Conservation (phyloP, 2,113 vertebrate species). For the Rhodinocichla rosea region DNA sequence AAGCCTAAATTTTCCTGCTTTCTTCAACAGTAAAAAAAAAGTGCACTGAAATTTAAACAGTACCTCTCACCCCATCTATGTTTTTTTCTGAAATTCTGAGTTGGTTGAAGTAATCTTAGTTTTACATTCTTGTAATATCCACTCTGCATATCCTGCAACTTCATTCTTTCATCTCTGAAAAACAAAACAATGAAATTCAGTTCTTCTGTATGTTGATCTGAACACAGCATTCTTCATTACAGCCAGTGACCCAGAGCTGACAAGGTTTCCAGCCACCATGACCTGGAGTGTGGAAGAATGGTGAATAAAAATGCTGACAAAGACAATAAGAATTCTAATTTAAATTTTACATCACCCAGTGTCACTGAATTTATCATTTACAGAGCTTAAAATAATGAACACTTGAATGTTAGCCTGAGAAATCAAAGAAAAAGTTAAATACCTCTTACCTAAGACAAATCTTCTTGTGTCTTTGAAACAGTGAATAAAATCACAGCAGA, state of each 20-base stretch:
- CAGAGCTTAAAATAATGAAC: background rate
- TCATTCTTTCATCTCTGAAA: background rate
- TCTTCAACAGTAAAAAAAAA: background rate
- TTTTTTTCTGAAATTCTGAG: background rate
- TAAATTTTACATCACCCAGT: background rate
- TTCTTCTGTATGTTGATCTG: background rate
- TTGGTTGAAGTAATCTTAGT: background rate
- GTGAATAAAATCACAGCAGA: background rate
- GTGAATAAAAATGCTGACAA: background rate
- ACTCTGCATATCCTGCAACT: background rate
- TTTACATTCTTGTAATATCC: background rate
- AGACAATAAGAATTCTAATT: background rate
- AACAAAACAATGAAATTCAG: background rate
- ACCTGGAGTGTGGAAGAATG: background rate
- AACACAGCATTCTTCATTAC: background rate
- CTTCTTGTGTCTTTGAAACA: background rate
- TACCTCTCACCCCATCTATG: background rate
- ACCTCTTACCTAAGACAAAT: background rate
- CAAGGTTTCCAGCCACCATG: background rate
- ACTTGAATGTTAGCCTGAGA: background rate
- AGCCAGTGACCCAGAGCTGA: background rate
- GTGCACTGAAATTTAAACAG: background rate
- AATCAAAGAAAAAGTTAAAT: background rate
- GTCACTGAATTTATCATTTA: background rate
- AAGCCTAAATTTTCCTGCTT: background rate